phyloP scores from a whole-genome alignment of 2,113 vertebrate species.

The Gallinago media region DNA sequence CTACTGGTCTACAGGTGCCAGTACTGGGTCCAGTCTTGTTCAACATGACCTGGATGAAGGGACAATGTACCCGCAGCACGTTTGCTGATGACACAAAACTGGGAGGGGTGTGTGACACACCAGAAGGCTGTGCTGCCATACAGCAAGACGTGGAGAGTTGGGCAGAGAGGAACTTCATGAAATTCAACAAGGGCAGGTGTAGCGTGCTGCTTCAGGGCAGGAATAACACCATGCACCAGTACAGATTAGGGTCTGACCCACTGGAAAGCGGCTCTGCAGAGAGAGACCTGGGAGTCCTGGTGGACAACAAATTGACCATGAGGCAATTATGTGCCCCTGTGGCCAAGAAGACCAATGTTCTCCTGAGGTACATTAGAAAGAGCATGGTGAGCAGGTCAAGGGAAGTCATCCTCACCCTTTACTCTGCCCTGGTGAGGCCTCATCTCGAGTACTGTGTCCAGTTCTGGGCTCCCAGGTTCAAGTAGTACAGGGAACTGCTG shows the following conservation, averaged over 20 bases:
- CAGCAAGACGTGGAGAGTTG: not conserved
- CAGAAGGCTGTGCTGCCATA: not conserved
- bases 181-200: not conserved
- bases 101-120: not conserved
- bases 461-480: not conserved
- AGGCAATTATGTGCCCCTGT: not conserved
- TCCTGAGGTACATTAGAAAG: too few relatives aligned
- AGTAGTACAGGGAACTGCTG: not conserved
- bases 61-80: not conserved
- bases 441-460: not conserved
- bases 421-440: not conserved
- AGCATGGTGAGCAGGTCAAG: too few relatives aligned
- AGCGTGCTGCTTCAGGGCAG: not conserved
- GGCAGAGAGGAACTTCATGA: not conserved
- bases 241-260: too few relatives aligned
- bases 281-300: not conserved
- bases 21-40: not conserved
- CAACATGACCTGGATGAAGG: not conserved
- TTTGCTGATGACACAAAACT: not conserved
- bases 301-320: too few relatives aligned
- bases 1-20: too few relatives aligned
- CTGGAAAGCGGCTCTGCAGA: not conserved
- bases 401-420: too few relatives aligned
- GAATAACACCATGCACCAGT: not conserved
- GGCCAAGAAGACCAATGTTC: not conserved